These are phyloP conservation scores for Neotragus moschatus DNA, from an alignment of 2,113 vertebrate genomes.

Conservation along the genomic window DNA sequence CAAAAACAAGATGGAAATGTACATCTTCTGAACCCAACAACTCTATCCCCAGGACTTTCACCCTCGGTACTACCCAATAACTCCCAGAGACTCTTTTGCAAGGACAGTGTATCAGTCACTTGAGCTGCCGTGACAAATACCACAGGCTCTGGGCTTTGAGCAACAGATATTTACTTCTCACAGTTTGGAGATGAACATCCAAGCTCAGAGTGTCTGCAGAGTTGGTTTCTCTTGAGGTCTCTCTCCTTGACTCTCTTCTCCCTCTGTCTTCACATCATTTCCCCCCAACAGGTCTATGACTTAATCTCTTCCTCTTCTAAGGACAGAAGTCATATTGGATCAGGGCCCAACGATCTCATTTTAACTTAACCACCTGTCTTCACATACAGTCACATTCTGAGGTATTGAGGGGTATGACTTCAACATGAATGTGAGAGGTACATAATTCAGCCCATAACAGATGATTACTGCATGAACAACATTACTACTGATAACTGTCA, in stretches of 20 bases:
- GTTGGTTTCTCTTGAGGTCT: not conserved
- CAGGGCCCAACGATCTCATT: not conserved
- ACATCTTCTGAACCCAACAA: not conserved
- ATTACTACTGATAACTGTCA: not conserved
- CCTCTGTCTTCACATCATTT: not conserved
- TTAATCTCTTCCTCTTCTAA: not conserved
- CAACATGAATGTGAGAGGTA: not conserved
- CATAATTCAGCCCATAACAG: not conserved
- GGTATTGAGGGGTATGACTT: not conserved
- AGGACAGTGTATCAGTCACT: not conserved
- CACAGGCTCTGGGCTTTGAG: not conserved
- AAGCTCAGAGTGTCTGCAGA: not conserved
- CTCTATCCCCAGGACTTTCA: not conserved
- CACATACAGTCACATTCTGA: not conserved
- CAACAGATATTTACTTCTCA: not conserved
- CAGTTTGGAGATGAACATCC: not conserved
- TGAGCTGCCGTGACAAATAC: not conserved
- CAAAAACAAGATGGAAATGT: not conserved
- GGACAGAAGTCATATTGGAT: not conserved
- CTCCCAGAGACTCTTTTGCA: not conserved
- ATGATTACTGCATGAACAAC: not conserved
- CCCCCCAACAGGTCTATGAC: not conserved
- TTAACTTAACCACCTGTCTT: not conserved
- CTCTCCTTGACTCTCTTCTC: not conserved
- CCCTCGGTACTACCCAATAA: not conserved